These are phyloP conservation scores for Caenorhabditis drosophilae DNA, from an alignment of 2,888 invertebrate genomes.

Conservation along the genomic window DNA sequence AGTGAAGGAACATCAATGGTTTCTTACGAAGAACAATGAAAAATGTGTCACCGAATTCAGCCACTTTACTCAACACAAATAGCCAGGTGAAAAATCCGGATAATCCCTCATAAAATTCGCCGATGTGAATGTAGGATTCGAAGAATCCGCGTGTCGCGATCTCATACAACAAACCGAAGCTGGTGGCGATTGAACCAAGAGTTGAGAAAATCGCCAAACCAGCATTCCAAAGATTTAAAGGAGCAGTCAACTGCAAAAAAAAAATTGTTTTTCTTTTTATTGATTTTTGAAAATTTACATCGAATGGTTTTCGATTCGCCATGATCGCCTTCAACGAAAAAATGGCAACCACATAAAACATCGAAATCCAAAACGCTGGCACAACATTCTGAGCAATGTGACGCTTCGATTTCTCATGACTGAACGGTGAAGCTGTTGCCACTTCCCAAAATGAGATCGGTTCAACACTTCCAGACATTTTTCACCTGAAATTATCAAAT, in stretches of 20 bases:
- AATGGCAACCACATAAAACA: slow-evolving; percentile 62
- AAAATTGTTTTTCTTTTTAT: too few species aligned
- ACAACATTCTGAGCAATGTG: slow-evolving; percentile 44
- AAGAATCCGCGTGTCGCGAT: slow-evolving; percentile 42
- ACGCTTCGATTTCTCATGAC: slow-evolving; percentile 45
- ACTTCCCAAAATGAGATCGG: slow-evolving; percentile 43
- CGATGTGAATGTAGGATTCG: slow-evolving; percentile 45
- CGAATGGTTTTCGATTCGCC: slow-evolving; percentile 59
- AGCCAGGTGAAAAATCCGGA: slow-evolving; percentile 60
- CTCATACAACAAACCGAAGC: slow-evolving; percentile 43
- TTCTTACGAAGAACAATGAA: slow-evolving; percentile 55
- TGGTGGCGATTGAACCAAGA: slow-evolving; percentile 54
- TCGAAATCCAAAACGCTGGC: slow-evolving; percentile 54
- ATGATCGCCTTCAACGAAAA: slow-evolving; percentile 62
- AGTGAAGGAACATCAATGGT: slow-evolving; percentile 59
- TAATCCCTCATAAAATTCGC: slow-evolving; percentile 46
- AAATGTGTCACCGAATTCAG: slow-evolving; percentile 57
- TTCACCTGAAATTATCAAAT: too few species aligned
- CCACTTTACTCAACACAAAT: slow-evolving; percentile 54
- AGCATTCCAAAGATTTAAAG: slow-evolving; percentile 63
- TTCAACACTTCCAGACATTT: too few species aligned
- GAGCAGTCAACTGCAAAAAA: slow-evolving; percentile 48
- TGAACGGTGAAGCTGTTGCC: slow-evolving; percentile 44
- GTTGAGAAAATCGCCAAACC: slow-evolving; percentile 64
- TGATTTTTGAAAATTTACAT: slow-evolving; percentile 41